Base-by-base conservation (phyloP, 1,140 invertebrate species). In the Drosophila albomicans region DNA sequence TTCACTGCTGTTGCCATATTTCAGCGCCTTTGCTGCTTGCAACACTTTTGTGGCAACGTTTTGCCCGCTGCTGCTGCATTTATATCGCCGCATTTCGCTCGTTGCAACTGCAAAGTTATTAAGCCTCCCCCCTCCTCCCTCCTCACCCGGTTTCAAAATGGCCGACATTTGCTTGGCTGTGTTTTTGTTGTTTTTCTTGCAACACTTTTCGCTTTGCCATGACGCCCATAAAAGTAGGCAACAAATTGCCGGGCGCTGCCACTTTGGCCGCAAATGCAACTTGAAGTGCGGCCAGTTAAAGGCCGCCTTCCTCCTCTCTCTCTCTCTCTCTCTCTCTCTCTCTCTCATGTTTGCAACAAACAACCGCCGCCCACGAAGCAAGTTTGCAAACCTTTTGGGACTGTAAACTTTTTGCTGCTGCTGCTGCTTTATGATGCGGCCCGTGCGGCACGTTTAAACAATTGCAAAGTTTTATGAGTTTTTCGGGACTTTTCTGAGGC, bases 361-460 rank as follows among this genome's bases (percentile, higher is more conserved):
- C 43, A 16, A 13, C 59, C 54, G 56, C 3, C 28, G n/a, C 41
- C 3, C 5, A 56, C 4, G 32, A 58, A 25, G 28, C 64, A 58
- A 25, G 28, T 52, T 35, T 13, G 15, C 59, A 59, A 6, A 46
- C 62, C 56, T 41, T 38, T 2, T 57, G 69, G 69, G 69, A 56
- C 43, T 46, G 46, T 67, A 73, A 73, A 73, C 54, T 74, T 74
- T 56, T 57, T 49, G 56, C 81, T 73, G 41, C 48, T 73, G 41
- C 48, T 84, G 41, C 48, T 25, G 20, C 20, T 84, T 65, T 74
- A 85, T 81, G 68, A 74, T 81, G 65, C 58, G 57, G 74, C 65
- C 78, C 78, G 49, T 67, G 75, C 70, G 78, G 81, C 81, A 85
- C 81, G 81, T 86, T 85, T 81, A 85, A 85, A 77, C 82, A 86